Base-by-base conservation (phyloP, 37 sponge, comb jelly and placozoan species). In the Halichondria panicea region DNA sequence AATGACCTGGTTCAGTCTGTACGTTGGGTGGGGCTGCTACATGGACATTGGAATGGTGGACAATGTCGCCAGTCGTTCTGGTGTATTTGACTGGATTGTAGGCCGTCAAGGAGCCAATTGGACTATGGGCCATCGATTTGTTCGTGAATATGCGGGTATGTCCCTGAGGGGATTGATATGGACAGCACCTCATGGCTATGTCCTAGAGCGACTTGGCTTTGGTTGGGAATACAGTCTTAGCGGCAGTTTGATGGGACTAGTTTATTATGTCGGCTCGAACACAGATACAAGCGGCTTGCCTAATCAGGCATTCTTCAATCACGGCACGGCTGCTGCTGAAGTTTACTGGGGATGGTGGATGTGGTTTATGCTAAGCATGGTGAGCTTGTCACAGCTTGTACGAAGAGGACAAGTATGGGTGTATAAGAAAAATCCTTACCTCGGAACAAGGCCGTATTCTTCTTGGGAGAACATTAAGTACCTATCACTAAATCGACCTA, bases 211-310 rank as follows among this genome's bases (percentile, higher is more conserved):
- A 33, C 52, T 94, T 40, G 91, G 85, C 0, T 94, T 86, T 43
- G 95, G 95, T 2, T 90, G 91, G 88, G 84, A 87, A 55, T 90
- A 94, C 82, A 77, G 83, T 38, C 68, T 94, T n/a, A 59, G 76
- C 34, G 95, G 95, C 15, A 80, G 88, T 34, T 34, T 83, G 13
- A 94, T 94, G 91, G 88, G 85, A 0, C 1, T 61, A 0, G 39
- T 84, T 2, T 94, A 94, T 55, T 82, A 39, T 57, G 45, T 84
- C 35, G 93, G 93, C 5, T 43, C 72, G 8, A 25, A 54, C 0
- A 87, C 82, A 9, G 27, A 6, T 11, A 46, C 11, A 48, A 6
- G 25, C 13, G 22, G 6, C 46, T 8, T 69, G 21, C 52, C 28
- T 2, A 59, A 41, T 11, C 15, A 40, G 0, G 21, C 7, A 5